Evolutionary conservation across 2,888 invertebrate genomes (phyloP).

Genomic region (Athetis lepigone): DNA sequence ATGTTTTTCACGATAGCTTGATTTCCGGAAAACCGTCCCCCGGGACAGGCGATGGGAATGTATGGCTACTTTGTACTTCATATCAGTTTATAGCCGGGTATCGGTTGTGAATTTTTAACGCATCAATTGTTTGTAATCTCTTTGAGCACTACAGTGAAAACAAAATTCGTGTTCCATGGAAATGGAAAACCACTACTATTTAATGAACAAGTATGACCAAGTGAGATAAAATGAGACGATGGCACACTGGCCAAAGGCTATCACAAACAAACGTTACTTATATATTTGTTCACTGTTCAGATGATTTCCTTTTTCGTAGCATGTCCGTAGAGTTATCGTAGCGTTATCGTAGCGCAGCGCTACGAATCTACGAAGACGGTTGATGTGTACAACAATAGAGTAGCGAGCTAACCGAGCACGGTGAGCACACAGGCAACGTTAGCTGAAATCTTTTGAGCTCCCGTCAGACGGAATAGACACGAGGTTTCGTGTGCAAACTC

Average conservation of each 20-base stretch:
- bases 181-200: slow-evolving; percentile 27
- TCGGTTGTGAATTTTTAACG: slow-evolving; percentile 55
- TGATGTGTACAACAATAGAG: slow-evolving; percentile 79
- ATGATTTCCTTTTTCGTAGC: slow-evolving; percentile 60
- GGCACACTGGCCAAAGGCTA: slow-evolving; percentile 54
- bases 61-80: slow-evolving; percentile 49
- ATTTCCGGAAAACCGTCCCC: slow-evolving; percentile 66
- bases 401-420: slow-evolving; percentile 74
- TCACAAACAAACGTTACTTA: slow-evolving; percentile 62
- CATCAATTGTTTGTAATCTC: slow-evolving; percentile 46
- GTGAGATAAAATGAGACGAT: slow-evolving; percentile 37
- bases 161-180: slow-evolving; percentile 8
- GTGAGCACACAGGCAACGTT: slow-evolving; percentile 71
- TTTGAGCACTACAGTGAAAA: slow-evolving; percentile 38
- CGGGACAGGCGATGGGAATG: slow-evolving; percentile 56
- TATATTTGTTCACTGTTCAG: slow-evolving; percentile 40
- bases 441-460: slow-evolving; percentile 81
- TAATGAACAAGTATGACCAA: slow-evolving; percentile 25
- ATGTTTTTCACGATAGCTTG: slow-evolving; percentile 69
- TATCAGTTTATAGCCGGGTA: slow-evolving; percentile 53
- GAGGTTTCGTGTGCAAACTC: slow-evolving; percentile 73
- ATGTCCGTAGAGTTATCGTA: slow-evolving; percentile 68
- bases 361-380: slow-evolving; percentile 66
- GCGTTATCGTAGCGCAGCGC: slow-evolving; percentile 68
- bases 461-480: slow-evolving; percentile 74